Percentiles rank a stretch among this genome's conserved stretches.
phyloP scores from a whole-genome alignment of 2,797 vertebrate genomes.

The Tangara arthus region DNA sequence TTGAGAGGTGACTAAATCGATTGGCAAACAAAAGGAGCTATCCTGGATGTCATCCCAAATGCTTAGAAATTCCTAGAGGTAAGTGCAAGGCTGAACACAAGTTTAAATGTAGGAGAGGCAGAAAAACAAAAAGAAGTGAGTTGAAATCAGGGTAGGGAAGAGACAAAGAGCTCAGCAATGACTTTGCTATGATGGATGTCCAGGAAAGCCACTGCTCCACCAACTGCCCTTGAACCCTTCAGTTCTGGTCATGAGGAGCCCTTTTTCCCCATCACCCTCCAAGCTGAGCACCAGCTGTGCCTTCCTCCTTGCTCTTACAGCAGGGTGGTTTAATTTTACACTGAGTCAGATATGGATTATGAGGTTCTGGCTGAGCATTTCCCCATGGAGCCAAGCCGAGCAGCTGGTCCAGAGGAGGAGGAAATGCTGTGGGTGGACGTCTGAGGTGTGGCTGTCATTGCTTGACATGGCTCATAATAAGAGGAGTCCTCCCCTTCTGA shows the following conservation, averaged over 20 bases:
- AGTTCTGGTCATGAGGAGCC: neutral
- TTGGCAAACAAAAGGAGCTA: neutral
- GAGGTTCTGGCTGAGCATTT: neutral
- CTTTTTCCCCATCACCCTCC: neutral
- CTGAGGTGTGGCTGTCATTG: neutral
- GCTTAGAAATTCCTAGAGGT: neutral
- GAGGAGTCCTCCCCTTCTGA: neutral
- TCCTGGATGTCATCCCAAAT: neutral
- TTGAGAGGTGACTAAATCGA: neutral
- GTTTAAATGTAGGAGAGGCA: neutral
- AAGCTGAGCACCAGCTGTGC: neutral
- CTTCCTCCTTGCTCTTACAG: neutral
- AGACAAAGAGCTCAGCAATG: neutral
- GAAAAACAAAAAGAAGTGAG: neutral
- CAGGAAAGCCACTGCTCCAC: neutral
- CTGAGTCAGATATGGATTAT: neutral
- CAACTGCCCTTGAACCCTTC: neutral
- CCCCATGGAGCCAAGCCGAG: neutral
- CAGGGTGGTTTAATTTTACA: neutral
- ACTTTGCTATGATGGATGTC: neutral
- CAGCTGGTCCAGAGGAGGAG: slow-evolving; percentile 27
- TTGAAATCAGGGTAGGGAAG: neutral
- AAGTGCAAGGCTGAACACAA: neutral
- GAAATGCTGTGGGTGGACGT: neutral
- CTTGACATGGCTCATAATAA: neutral